Evolutionary conservation across 2,888 invertebrate genomes (phyloP).

Genomic region (Trypoxylon attenuatum): DNA sequence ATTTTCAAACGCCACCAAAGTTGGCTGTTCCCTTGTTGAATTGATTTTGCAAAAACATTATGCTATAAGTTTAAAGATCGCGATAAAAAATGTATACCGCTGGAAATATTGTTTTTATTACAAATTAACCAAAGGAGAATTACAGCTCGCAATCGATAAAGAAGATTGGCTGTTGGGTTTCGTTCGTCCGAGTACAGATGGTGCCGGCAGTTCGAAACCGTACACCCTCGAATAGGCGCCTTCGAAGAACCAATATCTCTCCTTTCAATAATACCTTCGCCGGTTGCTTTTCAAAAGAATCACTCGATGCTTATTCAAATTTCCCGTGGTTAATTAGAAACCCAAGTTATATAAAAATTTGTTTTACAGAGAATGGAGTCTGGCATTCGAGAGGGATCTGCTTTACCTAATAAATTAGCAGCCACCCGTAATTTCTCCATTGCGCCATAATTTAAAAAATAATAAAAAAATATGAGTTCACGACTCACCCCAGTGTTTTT

Average conservation of each 20-base stretch:
- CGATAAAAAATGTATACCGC: neutral
- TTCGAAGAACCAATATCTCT: neutral
- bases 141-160: neutral
- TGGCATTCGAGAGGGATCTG: no score
- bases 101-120: neutral
- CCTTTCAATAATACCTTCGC: neutral
- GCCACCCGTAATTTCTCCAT: no score
- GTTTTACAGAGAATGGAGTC: neutral
- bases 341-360: neutral
- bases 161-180: neutral
- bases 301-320: neutral
- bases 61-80: no score
- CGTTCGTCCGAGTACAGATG: slow-evolving; percentile 7
- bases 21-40: no score
- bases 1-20: no score
- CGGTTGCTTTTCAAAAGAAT: neutral
- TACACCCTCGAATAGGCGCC: no score
- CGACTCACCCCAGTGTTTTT: no score
- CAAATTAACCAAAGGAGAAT: neutral
- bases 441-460: no score
- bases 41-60: no score
- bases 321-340: neutral
- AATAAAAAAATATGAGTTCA: no score
- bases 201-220: slow-evolving; percentile 14
- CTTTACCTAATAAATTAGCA: no score